Percentiles rank a stretch among this genome's conserved stretches.
These are phyloP conservation scores for Emys orbicularis DNA, from an alignment of 2,797 vertebrate genomes.

Conservation along the genomic window DNA sequence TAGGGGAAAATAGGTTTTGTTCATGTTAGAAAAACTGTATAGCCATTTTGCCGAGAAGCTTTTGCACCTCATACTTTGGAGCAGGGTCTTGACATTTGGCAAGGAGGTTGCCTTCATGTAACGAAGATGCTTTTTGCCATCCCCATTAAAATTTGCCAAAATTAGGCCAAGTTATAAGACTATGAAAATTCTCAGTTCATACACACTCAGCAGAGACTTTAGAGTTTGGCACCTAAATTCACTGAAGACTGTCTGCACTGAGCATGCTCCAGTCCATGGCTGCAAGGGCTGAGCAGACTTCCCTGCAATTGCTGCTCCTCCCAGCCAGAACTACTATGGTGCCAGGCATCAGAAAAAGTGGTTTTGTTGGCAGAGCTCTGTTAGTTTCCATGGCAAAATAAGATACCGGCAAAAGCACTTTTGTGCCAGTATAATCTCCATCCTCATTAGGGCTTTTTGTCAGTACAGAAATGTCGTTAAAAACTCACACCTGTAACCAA, in stretches of 20 bases:
- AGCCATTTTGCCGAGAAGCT: neutral
- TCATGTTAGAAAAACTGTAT: neutral
- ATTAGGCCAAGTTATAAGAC: neutral
- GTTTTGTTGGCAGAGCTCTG: neutral
- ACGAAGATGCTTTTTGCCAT: neutral
- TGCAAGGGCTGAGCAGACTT: neutral
- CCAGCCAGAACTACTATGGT: too few relatives aligned
- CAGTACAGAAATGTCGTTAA: neutral
- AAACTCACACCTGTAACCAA: neutral
- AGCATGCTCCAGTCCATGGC: neutral
- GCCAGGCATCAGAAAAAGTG: too few relatives aligned
- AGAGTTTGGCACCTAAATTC: rapidly evolving
- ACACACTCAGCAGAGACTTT: neutral
- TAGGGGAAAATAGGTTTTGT: neutral
- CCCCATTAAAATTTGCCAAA: neutral
- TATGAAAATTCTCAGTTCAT: neutral
- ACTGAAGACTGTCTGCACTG: rapidly evolving
- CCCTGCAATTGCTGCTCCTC: neutral
- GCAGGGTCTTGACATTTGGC: neutral
- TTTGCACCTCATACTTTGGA: neutral
- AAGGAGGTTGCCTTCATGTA: neutral
- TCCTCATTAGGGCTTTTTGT: rapidly evolving
- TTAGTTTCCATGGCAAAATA: neutral
- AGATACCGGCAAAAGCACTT: neutral
- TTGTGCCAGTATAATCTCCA: neutral